Conservation (phyloP, 2,113 vertebrate genomes). For the Gobius niger region DNA sequence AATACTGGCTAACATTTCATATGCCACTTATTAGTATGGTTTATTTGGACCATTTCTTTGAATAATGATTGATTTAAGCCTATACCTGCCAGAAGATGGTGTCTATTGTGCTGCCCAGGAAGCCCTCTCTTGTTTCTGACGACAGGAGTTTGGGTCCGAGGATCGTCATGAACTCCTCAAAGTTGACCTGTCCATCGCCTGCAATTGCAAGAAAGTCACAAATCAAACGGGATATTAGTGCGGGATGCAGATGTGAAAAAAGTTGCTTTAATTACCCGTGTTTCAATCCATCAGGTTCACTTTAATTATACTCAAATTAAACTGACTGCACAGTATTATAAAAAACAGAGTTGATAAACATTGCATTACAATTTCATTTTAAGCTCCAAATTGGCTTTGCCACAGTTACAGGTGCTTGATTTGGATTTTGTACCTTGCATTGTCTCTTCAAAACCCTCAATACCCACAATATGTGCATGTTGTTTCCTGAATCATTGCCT, state of each 20-base stretch:
- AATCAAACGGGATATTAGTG: neutral
- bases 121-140: constrained; percentile 92
- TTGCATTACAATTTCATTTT: neutral
- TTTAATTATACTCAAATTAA: neutral
- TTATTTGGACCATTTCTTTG: too few relatives aligned
- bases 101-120: constrained; percentile 95
- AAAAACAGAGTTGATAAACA: neutral
- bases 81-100: constrained; percentile 99
- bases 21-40: too few relatives aligned
- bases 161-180: constrained; percentile 98
- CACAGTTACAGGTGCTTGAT: neutral
- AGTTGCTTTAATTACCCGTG: neutral
- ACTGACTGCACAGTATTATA: neutral
- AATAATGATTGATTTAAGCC: too few relatives aligned
- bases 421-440: neutral
- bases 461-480: neutral
- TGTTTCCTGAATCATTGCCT: neutral
- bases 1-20: too few relatives aligned
- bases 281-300: neutral
- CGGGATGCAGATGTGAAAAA: neutral
- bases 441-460: neutral
- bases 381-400: neutral
- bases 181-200: constrained; percentile 97
- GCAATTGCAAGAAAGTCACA: constrained; percentile 35
- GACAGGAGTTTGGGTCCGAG: constrained; percentile 95